phyloP scores from a whole-genome alignment of 2,797 vertebrate genomes.

The Telmatherina bonti region DNA sequence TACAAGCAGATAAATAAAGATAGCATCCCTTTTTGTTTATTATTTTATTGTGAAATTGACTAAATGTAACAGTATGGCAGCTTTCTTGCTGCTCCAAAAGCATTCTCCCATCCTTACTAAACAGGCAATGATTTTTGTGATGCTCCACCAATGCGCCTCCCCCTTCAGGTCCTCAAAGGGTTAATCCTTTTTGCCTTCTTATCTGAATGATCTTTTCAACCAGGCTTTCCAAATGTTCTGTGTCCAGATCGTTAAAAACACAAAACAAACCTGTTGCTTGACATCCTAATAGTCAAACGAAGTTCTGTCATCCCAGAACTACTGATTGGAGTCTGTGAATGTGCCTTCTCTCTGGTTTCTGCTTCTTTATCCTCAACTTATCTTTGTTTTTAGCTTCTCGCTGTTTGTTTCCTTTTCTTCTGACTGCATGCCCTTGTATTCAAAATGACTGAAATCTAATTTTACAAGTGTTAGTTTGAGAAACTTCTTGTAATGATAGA shows the following conservation, averaged over 20 bases:
- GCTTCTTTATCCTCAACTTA: constrained; percentile 83
- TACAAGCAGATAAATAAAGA: constrained; percentile 38
- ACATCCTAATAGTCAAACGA: constrained; percentile 80
- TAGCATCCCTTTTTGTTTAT: constrained; percentile 11
- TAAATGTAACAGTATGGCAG: constrained; percentile 23
- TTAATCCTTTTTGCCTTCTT: constrained; percentile 84
- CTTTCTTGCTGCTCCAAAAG: constrained; percentile 28
- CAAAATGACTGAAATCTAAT: constrained; percentile 80
- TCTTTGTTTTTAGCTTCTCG: constrained; percentile 73
- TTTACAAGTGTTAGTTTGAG: constrained; percentile 86
- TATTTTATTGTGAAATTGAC: constrained; percentile 19
- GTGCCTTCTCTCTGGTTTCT: constrained; percentile 93
- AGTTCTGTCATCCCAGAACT: constrained; percentile 83
- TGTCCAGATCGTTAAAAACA: constrained; percentile 77
- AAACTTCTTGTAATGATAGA: constrained; percentile 92
- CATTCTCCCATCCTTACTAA: not conserved
- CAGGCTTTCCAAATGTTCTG: constrained; percentile 86
- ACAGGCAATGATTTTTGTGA: constrained; percentile 14
- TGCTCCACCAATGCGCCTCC: constrained; percentile 1
- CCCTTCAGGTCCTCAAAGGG: constrained; percentile 85
- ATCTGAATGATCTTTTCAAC: constrained; percentile 76
- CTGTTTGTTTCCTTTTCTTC: constrained; percentile 84
- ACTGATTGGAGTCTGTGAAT: constrained; percentile 93
- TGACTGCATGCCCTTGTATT: constrained; percentile 94
- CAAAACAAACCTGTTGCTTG: constrained; percentile 78